Percentiles rank a stretch among this genome's conserved stretches.
Evolutionary conservation across 2,113 vertebrate species (phyloP).

Genomic region (Catagonus wagneri): DNA sequence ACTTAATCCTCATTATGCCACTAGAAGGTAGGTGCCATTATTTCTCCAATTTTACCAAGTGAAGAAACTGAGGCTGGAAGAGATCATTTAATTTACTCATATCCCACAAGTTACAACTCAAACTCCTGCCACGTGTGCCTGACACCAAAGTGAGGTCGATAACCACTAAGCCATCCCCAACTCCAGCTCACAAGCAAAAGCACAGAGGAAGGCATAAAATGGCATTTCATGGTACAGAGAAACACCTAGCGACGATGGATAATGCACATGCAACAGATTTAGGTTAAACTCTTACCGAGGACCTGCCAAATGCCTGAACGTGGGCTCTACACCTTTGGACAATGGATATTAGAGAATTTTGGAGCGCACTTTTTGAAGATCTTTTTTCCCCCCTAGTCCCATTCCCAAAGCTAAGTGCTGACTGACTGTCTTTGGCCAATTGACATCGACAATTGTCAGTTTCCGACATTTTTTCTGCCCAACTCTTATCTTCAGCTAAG

Average conservation of each 20-base stretch:
- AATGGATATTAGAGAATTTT: background rate
- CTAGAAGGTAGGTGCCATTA: background rate
- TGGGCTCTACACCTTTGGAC: too few relatives aligned
- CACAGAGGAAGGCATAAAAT: background rate
- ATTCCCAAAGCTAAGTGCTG: background rate
- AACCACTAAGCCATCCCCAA: background rate
- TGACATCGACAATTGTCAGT: background rate
- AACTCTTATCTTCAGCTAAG: background rate
- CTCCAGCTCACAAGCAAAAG: background rate
- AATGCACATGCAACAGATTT: background rate
- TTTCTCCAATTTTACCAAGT: background rate
- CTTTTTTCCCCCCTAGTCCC: too few relatives aligned
- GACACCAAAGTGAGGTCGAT: background rate
- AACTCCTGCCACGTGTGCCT: background rate
- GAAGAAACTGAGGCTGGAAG: background rate
- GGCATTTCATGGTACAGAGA: background rate
- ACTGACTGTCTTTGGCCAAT: background rate
- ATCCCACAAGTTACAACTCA: background rate
- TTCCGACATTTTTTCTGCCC: slow-evolving; percentile 22
- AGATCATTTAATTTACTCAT: background rate
- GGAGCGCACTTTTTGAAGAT: background rate
- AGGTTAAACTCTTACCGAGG: background rate
- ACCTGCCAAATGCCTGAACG: background rate
- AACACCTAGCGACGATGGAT: background rate
- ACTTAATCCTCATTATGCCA: background rate